A percentile compares a stretch with the other conserved stretches of the same genome.
These are phyloP conservation scores for Atta texana DNA, from an alignment of 1,140 invertebrate genomes.

Conservation along the genomic window DNA sequence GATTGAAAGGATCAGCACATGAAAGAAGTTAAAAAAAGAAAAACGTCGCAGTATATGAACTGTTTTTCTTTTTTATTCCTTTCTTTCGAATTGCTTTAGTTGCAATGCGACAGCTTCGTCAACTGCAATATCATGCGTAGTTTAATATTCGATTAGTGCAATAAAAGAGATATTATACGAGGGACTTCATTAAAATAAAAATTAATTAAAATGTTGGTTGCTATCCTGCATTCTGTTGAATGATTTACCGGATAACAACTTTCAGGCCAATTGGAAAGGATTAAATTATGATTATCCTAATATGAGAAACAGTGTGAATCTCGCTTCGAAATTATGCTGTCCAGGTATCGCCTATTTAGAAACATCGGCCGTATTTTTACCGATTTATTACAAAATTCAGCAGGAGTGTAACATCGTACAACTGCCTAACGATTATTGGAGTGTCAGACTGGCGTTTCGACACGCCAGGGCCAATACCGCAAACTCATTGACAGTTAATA, in stretches of 20 bases:
- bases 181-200: background rate
- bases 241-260: background rate
- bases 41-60: background rate
- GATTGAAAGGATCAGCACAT: background rate
- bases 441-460: slow-evolving; percentile 66
- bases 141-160: background rate
- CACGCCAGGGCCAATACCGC: slow-evolving; percentile 69
- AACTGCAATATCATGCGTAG: background rate
- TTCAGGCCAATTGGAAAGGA: slow-evolving; percentile 47
- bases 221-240: background rate
- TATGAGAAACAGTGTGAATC: slow-evolving; percentile 57
- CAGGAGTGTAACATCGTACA: slow-evolving; percentile 71
- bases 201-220: background rate
- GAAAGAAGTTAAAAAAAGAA: background rate
- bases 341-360: slow-evolving; percentile 74
- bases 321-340: slow-evolving; percentile 67
- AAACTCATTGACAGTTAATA: slow-evolving; percentile 72
- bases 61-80: background rate
- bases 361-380: slow-evolving; percentile 70
- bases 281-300: slow-evolving; percentile 75
- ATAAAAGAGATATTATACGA: background rate
- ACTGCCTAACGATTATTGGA: slow-evolving; percentile 66
- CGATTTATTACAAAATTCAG: slow-evolving; percentile 66
- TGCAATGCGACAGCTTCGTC: background rate
- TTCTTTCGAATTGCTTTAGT: background rate